A percentile compares a stretch with the other conserved stretches of the same genome.
phyloP scores from a whole-genome alignment of 2,888 invertebrate genomes.

The Nomada lathburiana region DNA sequence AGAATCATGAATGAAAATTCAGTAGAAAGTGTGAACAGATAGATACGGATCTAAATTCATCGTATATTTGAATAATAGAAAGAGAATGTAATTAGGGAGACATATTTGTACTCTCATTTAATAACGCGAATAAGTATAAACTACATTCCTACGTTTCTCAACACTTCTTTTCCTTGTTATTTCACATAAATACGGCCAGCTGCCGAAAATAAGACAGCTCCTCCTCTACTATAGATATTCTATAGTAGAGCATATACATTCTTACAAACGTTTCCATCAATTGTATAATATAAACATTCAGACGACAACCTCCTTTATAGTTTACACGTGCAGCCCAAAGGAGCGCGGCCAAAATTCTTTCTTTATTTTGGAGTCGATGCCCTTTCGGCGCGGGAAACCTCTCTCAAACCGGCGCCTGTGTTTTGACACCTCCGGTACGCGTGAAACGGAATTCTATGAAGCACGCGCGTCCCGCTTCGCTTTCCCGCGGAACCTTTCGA shows the following conservation, averaged over 20 bases:
- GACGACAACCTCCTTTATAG: background rate
- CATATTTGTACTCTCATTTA: too few relatives aligned
- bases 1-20: too few relatives aligned
- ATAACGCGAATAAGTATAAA: too few relatives aligned
- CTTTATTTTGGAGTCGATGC: constrained; percentile 10
- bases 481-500: constrained; percentile 66
- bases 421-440: constrained; percentile 37
- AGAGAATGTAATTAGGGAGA: too few relatives aligned
- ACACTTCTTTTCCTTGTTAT: too few relatives aligned
- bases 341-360: background rate
- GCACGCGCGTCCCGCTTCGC: constrained; percentile 46
- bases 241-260: background rate
- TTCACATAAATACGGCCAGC: too few relatives aligned
- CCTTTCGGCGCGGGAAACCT: background rate
- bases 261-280: background rate
- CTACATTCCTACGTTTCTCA: too few relatives aligned
- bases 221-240: background rate
- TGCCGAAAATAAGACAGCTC: too few relatives aligned
- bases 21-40: too few relatives aligned
- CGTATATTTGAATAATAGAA: too few relatives aligned
- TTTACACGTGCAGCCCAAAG: background rate
- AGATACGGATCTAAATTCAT: too few relatives aligned
- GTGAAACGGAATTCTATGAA: constrained; percentile 35
- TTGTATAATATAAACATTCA: background rate
- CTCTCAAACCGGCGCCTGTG: background rate